Conservation (phyloP, 2,888 invertebrate species). For the Cerceris ruficornis region DNA sequence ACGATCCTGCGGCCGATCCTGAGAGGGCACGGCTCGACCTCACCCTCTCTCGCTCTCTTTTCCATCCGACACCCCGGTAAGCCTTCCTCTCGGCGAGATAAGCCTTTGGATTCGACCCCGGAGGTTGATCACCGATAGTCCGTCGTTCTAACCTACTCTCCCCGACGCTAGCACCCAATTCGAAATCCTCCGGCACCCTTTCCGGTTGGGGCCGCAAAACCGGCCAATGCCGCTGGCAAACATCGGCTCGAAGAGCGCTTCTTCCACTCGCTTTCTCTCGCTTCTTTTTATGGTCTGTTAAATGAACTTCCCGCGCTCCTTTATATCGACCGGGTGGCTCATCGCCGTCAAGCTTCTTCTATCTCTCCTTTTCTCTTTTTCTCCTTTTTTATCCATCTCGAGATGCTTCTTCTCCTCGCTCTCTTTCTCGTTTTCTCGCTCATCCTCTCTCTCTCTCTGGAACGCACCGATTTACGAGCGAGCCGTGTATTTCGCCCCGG, state of each 20-base stretch:
- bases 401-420: too few relatives aligned
- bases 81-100: slow-evolving; percentile 72
- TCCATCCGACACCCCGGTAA: slow-evolving; percentile 47
- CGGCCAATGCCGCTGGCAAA: slow-evolving; percentile 54
- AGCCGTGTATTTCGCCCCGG: slow-evolving; percentile 65
- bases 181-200: slow-evolving; percentile 69
- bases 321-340: slow-evolving; percentile 77
- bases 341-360: slow-evolving; percentile 68
- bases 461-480: slow-evolving; percentile 74
- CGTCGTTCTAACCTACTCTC: slow-evolving; percentile 66
- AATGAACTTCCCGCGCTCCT: slow-evolving; percentile 80
- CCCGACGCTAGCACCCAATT: slow-evolving; percentile 65
- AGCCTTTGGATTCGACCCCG: slow-evolving; percentile 71
- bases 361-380: too few relatives aligned
- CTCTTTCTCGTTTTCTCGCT: too few relatives aligned
- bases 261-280: slow-evolving; percentile 29
- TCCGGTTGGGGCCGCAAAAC: slow-evolving; percentile 44
- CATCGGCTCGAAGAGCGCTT: slow-evolving; percentile 41
- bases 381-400: too few relatives aligned
- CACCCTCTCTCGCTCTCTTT: slow-evolving; percentile 13
- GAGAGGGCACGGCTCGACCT: slow-evolving; percentile 37
- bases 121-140: slow-evolving; percentile 76
- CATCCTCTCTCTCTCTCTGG: slow-evolving; percentile 22
- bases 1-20: slow-evolving; percentile 60
- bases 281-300: slow-evolving; percentile 78